Evolutionary conservation across 1,140 invertebrate genomes (phyloP).

Genomic region (Gyrodactylus salaris): DNA sequence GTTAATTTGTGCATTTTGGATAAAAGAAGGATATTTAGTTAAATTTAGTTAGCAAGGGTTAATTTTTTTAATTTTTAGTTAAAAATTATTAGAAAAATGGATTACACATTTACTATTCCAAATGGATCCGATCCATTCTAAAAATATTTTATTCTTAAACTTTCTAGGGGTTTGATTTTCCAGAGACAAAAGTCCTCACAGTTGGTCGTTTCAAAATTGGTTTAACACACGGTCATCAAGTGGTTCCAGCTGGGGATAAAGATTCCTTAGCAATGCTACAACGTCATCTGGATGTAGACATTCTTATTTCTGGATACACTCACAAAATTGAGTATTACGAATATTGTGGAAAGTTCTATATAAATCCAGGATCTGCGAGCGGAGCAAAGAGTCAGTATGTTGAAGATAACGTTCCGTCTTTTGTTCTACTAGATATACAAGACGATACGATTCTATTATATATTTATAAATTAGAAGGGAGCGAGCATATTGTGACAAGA

Average conservation of each 20-base stretch:
- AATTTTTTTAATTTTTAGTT: too few species aligned
- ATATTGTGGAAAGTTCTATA: constrained; percentile 91
- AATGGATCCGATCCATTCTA: not conserved
- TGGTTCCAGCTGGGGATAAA: constrained; percentile 79
- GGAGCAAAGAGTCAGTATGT: constrained; percentile 74
- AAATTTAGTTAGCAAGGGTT: too few species aligned
- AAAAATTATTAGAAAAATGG: too few species aligned
- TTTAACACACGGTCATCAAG: constrained; percentile 66
- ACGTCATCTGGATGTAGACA: constrained; percentile 83
- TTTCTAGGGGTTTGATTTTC: constrained; percentile 54
- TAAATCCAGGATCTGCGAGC: constrained; percentile 91
- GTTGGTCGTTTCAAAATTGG: constrained; percentile 94
- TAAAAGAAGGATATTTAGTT: too few species aligned
- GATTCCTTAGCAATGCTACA: constrained; percentile 66
- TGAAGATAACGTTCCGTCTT: constrained; percentile 44
- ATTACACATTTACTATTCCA: too few species aligned
- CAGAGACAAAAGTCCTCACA: constrained; percentile 87
- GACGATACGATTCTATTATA: constrained; percentile 84
- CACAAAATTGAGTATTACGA: constrained; percentile 94
- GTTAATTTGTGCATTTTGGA: too few species aligned
- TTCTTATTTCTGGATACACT: constrained; percentile 86
- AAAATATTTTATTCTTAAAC: constrained; percentile 10
- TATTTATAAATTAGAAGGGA: constrained; percentile 75
- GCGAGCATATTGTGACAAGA: constrained; percentile 92
- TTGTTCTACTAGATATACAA: constrained; percentile 93